phyloP scores from a whole-genome alignment of 2,113 vertebrate species.

The Lampris incognitus region DNA sequence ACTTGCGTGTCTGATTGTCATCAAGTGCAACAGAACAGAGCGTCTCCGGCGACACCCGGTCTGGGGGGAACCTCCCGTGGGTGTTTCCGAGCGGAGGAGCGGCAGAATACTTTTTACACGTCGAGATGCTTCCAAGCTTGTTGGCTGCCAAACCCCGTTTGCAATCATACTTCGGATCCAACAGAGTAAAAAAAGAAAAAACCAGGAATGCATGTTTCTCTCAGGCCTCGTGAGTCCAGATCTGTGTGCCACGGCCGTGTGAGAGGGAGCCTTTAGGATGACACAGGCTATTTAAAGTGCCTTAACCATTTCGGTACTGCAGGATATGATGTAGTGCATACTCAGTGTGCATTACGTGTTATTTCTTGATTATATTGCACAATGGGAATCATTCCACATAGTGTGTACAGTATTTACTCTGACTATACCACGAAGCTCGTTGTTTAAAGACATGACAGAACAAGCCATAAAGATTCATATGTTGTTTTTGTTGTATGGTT shows the following conservation, averaged over 20 bases:
- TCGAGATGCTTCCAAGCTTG: slow-evolving; percentile 13
- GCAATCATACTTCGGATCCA: neutral
- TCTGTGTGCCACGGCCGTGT: slow-evolving; percentile 28
- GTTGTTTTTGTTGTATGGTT: slow-evolving; percentile 17
- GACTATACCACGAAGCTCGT: slow-evolving; percentile 25
- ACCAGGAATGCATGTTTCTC: slow-evolving; percentile 4
- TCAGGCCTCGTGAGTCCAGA: slow-evolving; percentile 29
- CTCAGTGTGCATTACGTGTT: slow-evolving; percentile 19
- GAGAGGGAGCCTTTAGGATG: slow-evolving; percentile 12
- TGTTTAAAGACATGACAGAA: slow-evolving; percentile 27
- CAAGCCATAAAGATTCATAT: slow-evolving; percentile 61
- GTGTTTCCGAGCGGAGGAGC: neutral
- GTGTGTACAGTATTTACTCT: slow-evolving; percentile 48
- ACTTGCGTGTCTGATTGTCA: slow-evolving; percentile 19
- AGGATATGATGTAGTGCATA: slow-evolving; percentile 28
- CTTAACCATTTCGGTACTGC: slow-evolving; percentile 48
- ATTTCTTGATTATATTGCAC: slow-evolving; percentile 48
- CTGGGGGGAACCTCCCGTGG: neutral
- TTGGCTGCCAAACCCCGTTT: slow-evolving; percentile 8
- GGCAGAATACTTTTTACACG: neutral
- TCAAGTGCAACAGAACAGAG: neutral
- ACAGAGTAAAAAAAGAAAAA: neutral
- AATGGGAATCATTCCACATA: slow-evolving; percentile 65
- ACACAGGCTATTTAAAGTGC: slow-evolving; percentile 63
- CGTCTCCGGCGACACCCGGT: neutral